A percentile compares a stretch with the other conserved stretches of the same genome.
phyloP scores from a whole-genome alignment of 2,113 vertebrate genomes.

The Panthera leo region DNA sequence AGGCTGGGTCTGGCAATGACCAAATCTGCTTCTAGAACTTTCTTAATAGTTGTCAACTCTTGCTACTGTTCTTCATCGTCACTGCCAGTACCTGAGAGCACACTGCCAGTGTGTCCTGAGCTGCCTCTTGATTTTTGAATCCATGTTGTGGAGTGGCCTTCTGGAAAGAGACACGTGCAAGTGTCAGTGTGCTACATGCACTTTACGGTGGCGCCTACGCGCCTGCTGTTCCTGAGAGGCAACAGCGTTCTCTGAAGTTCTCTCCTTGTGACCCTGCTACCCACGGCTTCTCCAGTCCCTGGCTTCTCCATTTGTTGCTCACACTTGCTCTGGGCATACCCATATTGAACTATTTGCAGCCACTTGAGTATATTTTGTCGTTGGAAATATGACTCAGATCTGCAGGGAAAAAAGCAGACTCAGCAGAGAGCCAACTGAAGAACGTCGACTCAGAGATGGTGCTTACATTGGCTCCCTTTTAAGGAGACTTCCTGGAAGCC shows the following conservation, averaged over 20 bases:
- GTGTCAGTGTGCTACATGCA: not conserved
- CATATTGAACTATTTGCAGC: too few species aligned
- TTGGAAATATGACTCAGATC: not conserved
- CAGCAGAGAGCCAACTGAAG: not conserved
- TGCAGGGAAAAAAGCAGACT: not conserved
- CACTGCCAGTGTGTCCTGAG: not conserved
- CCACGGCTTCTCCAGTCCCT: not conserved
- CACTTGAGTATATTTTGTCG: not conserved
- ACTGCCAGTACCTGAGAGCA: not conserved
- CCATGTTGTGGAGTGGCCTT: not conserved
- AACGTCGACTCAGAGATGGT: not conserved
- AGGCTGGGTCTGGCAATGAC: too few species aligned
- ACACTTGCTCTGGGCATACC: not conserved
- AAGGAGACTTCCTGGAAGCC: not conserved
- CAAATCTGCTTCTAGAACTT: not conserved
- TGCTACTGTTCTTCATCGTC: not conserved
- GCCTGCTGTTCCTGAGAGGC: not conserved
- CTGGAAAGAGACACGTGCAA: not conserved
- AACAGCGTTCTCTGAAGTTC: not conserved
- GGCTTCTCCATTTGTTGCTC: not conserved
- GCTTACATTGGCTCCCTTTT: not conserved
- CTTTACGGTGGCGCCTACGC: rapidly evolving
- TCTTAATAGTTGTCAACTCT: not conserved
- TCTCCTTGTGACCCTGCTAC: not conserved
- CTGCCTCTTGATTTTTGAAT: not conserved